Evolutionary conservation across 2,797 vertebrate genomes (phyloP).

Genomic region (Sebastes iracundus): DNA sequence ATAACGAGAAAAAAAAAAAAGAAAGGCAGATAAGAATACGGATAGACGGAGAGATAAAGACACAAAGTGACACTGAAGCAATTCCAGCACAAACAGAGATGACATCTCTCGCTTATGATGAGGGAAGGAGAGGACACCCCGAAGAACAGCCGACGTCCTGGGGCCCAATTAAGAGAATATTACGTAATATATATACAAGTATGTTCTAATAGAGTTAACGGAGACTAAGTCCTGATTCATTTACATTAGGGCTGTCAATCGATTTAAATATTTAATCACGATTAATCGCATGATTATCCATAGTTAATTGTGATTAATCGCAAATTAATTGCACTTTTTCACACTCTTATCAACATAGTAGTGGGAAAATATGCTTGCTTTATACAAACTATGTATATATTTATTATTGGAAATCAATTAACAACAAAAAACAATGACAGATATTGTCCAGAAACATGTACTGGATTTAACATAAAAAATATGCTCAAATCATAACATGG

Average conservation of each 20-base stretch:
- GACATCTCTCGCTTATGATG: not conserved
- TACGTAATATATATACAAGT: not conserved
- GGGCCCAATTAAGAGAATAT: constrained; percentile 3
- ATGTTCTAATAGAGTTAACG: not conserved
- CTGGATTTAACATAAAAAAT: no score
- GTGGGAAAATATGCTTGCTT: no score
- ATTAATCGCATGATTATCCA: no score
- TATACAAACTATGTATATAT: no score
- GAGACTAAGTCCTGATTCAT: not conserved
- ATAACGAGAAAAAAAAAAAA: constrained; percentile 63
- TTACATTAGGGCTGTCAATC: not conserved
- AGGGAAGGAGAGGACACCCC: not conserved
- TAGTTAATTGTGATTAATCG: no score
- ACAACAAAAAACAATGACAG: no score
- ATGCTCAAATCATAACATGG: no score
- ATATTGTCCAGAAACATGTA: no score
- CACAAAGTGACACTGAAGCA: constrained; percentile 45
- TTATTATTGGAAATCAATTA: no score
- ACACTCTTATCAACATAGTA: no score
- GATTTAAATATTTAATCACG: no score
- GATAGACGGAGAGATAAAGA: constrained; percentile 52
- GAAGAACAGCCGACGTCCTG: not conserved
- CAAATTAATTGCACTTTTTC: no score
- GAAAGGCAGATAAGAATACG: constrained; percentile 47
- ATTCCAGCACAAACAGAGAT: constrained; percentile 33